A percentile compares a stretch with the other conserved stretches of the same genome.
Evolutionary conservation across 2,888 invertebrate genomes (phyloP).

Genomic region (Hirtodrosophila histrioides): DNA sequence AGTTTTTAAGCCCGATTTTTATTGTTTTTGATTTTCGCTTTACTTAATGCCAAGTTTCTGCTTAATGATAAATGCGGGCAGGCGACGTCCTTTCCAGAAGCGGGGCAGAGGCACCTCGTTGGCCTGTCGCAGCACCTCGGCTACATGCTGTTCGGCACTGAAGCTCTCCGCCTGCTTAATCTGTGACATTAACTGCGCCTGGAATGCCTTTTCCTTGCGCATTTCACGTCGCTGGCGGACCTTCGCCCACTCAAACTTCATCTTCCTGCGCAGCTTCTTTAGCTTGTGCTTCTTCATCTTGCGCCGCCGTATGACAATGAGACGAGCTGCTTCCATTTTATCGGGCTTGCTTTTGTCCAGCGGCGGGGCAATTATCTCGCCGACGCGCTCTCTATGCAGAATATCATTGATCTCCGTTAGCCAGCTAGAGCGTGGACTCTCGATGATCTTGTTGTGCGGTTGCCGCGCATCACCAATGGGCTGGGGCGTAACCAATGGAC

Average conservation of each 20-base stretch:
- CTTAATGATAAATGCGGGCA: slow-evolving; percentile 89
- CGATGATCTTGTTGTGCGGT: slow-evolving; percentile 61
- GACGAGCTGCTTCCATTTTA: slow-evolving; percentile 89
- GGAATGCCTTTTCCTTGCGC: slow-evolving; percentile 91
- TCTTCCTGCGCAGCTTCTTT: slow-evolving; percentile 90
- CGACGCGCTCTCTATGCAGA: slow-evolving; percentile 59
- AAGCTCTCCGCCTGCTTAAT: slow-evolving; percentile 91
- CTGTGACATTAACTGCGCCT: slow-evolving; percentile 88
- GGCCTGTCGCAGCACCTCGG: slow-evolving; percentile 87
- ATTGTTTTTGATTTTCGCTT: slow-evolving; percentile 13
- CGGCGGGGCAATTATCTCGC: slow-evolving; percentile 66
- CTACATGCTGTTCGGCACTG: slow-evolving; percentile 90
- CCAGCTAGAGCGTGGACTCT: slow-evolving; percentile 71
- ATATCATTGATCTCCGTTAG: slow-evolving; percentile 81
- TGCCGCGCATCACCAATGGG: slow-evolving; percentile 71
- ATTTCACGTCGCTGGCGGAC: slow-evolving; percentile 89
- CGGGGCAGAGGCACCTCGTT: slow-evolving; percentile 87
- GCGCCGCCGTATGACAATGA: slow-evolving; percentile 90
- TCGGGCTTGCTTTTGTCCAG: slow-evolving; percentile 80
- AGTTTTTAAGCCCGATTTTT: slow-evolving; percentile 56
- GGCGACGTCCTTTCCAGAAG: slow-evolving; percentile 86
- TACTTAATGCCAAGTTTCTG: slow-evolving; percentile 88
- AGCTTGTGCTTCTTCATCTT: slow-evolving; percentile 96
- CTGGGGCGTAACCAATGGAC: slow-evolving; percentile 25
- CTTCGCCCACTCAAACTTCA: slow-evolving; percentile 91